Conservation (phyloP, 2,888 invertebrate genomes). For the Macroteleia sp. region DNA sequence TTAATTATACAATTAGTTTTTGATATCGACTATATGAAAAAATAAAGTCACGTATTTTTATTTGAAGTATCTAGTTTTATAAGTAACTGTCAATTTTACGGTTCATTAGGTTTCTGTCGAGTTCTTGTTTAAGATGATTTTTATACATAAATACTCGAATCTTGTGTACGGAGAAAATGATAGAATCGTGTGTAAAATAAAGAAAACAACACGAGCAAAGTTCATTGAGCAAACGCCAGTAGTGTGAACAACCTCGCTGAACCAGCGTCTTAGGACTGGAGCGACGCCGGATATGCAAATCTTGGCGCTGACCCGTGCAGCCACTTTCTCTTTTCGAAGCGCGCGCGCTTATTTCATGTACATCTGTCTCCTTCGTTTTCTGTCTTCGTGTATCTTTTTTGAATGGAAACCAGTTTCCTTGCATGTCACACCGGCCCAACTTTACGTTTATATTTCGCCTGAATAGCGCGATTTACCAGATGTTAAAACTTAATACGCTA, state of each 20-base stretch:
- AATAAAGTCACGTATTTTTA: too few species aligned
- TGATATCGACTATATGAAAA: too few species aligned
- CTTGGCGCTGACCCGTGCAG: conserved; percentile 64
- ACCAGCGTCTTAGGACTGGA: conserved; percentile 53
- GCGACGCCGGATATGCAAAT: conserved; percentile 64
- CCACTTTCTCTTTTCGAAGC: conserved; percentile 58
- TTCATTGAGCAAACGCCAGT: conserved; percentile 50
- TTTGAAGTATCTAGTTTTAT: too few species aligned
- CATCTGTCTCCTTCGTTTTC: conserved; percentile 27
- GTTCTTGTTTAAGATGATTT: too few species aligned
- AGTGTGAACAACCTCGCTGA: conserved; percentile 58
- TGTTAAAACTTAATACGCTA: conserved; percentile 48
- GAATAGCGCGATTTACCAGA: conserved; percentile 55
- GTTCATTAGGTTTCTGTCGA: too few species aligned
- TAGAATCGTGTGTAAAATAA: conserved; percentile 28
- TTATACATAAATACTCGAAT: too few species aligned
- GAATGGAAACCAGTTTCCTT: conserved; percentile 60
- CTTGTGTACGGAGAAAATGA: conserved; percentile 8
- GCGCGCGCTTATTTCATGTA: conserved; percentile 15
- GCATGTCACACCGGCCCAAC: conserved; percentile 38
- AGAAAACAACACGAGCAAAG: conserved; percentile 24
- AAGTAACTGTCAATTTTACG: too few species aligned
- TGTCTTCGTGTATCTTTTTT: conserved; percentile 43
- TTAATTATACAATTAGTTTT: too few species aligned
- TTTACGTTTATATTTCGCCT: conserved; percentile 49